Conservation (phyloP, 1,140 invertebrate genomes). For the Batillaria attramentaria region DNA sequence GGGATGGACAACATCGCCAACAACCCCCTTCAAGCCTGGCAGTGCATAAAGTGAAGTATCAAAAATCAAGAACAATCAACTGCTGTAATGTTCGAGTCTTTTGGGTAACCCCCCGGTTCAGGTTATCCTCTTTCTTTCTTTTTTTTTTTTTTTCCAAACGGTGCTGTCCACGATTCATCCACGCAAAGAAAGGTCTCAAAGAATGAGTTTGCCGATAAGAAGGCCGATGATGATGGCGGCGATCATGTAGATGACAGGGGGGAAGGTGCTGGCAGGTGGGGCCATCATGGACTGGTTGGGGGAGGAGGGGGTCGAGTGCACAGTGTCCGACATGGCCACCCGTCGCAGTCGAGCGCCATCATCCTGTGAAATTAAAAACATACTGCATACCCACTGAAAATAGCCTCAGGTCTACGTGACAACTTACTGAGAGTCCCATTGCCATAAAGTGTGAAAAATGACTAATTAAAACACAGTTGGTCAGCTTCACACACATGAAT, state of each 20-base stretch:
- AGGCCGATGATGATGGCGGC: slow-evolving; percentile 72
- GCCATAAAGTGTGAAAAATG: too few species aligned
- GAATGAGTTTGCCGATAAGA: slow-evolving; percentile 73
- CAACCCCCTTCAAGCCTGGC: background rate
- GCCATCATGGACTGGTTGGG: slow-evolving; percentile 49
- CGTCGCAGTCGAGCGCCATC: slow-evolving; percentile 74
- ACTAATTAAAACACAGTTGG: too few species aligned
- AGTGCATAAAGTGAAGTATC: background rate
- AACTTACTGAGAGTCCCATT: too few species aligned
- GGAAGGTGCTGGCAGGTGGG: slow-evolving; percentile 56
- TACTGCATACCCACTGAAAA: too few species aligned
- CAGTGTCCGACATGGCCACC: slow-evolving; percentile 78
- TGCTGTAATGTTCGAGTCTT: background rate
- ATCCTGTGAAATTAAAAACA: slow-evolving; percentile 67
- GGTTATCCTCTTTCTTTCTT: background rate
- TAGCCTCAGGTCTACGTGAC: too few species aligned
- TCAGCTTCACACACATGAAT: too few species aligned
- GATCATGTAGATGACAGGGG: slow-evolving; percentile 71
- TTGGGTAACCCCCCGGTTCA: background rate
- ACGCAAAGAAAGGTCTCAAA: slow-evolving; percentile 54
- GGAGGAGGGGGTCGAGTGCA: slow-evolving; percentile 65
- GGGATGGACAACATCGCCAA: too few species aligned
- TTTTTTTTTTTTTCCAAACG: background rate
- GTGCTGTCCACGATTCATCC: background rate
- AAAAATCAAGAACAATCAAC: background rate